phyloP scores from a whole-genome alignment of 2,797 vertebrate species.

The Lepidocolaptes lacrymiger region DNA sequence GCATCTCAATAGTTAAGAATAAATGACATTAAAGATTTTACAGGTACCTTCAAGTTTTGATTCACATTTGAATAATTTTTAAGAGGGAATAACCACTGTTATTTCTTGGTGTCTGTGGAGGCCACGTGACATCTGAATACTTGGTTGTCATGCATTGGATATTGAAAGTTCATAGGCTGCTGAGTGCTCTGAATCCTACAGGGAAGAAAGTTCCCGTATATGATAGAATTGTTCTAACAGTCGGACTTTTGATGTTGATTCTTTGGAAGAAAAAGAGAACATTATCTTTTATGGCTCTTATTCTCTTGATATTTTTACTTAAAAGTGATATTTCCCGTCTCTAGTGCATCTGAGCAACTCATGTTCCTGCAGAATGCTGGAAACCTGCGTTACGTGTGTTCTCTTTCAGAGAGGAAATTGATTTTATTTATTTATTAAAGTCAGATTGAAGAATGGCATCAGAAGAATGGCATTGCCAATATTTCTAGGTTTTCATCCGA shows the following conservation, averaged over 20 bases:
- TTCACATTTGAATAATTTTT: neutral
- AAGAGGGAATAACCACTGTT: neutral
- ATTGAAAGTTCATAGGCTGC: neutral
- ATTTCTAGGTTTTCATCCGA: neutral
- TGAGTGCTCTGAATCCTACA: neutral
- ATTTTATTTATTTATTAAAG: neutral
- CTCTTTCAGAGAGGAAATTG: neutral
- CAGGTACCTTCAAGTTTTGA: neutral
- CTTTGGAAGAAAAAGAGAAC: neutral
- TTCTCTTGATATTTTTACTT: neutral
- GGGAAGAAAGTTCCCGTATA: neutral
- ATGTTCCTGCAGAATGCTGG: neutral
- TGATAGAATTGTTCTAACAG: neutral
- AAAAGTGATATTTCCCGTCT: neutral
- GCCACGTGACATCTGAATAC: neutral
- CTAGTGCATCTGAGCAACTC: neutral
- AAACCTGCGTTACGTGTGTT: neutral
- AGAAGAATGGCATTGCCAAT: neutral
- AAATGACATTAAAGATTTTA: neutral
- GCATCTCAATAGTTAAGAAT: neutral
- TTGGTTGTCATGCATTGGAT: neutral
- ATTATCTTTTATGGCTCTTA: neutral
- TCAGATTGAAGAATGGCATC: neutral
- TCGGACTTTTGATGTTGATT: neutral
- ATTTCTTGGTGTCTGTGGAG: neutral